Evolutionary conservation across 2,888 invertebrate genomes (phyloP), one percentile per base, ranked within the genome.

Genomic region (Drosophila hawaiiensis): DNA sequence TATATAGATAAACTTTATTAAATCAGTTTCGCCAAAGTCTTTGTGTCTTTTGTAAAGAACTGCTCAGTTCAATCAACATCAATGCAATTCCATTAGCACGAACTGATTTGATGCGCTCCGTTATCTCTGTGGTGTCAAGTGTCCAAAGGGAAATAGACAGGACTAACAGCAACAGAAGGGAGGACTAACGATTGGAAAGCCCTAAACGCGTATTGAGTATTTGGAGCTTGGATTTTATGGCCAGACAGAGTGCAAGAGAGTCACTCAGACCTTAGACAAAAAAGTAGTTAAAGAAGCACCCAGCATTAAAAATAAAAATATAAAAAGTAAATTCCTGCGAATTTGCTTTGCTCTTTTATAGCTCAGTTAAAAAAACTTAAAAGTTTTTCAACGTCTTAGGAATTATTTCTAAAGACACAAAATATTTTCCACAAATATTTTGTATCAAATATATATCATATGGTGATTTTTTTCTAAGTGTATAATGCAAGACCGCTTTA

Each of bases 61-160:
- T 69, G 65, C 73, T 83, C 75, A 82, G 83, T 77, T 80, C 90
- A 88, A 88, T 91, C 90, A 91, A 85, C 88, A 85, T 78, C 80
- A 78, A 65, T 80, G 91, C 89, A 86, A 89, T 90, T 89, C 88
- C 91, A 91, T 91, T 90, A 91, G 90, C 89, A 73, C 77, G 76
- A 87, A 91, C 90, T 90, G 91, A 90, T 90, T 89, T 86, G 80
- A 84, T 80, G 90, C 80, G 83, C 78, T 75, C 69, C 64, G 66
- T 69, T 75, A 72, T 80, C 74, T 56, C 62, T 61, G 60, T 65
- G 60, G 74, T 68, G 68, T 74, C 59, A 74, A 82, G 70, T 43
- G 79, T 62, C 64, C 73, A 52, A 52, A 39, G 43, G 60, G 65
- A 82, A 61, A 56, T 14, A 35, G 65, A 59, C 66, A 71, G 85